Evolutionary conservation across 1,140 invertebrate species (phyloP).

Genomic region (Zaprionus tsacasi): DNA sequence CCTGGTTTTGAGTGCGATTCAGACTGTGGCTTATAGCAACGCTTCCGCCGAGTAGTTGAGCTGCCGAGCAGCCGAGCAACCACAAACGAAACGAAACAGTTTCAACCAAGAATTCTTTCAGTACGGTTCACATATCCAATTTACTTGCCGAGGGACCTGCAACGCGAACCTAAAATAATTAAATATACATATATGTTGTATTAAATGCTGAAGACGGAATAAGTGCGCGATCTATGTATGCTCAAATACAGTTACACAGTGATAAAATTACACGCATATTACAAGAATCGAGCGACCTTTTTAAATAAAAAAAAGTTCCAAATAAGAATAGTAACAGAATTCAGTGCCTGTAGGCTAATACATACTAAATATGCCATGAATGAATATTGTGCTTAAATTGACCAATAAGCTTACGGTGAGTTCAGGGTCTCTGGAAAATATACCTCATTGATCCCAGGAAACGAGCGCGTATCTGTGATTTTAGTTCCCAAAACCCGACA

Average conservation of each 20-base stretch:
- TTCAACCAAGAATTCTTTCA: constrained; percentile 76
- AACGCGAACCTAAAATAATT: constrained; percentile 1
- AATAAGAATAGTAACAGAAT: background rate
- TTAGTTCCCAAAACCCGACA: no score
- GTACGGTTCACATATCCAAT: constrained; percentile 67
- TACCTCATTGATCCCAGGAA: background rate
- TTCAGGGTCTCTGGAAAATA: background rate
- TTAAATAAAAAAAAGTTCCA: background rate
- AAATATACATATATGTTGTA: background rate
- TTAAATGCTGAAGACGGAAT: constrained; percentile 43
- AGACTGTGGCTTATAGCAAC: constrained; percentile 40
- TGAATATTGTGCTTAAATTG: background rate
- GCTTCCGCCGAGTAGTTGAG: constrained; percentile 61
- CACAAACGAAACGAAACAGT: constrained; percentile 61
- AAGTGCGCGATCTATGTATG: background rate
- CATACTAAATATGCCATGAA: background rate
- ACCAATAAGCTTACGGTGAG: background rate
- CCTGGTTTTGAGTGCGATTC: constrained; percentile 33
- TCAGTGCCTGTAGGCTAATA: background rate
- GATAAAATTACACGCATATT: background rate
- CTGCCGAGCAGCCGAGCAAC: constrained; percentile 48
- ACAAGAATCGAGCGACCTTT: background rate
- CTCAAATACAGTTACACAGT: background rate
- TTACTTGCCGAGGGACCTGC: constrained; percentile 47
- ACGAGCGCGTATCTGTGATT: background rate